Conservation (phyloP, 2,888 invertebrate genomes). For the Willowsia nigromaculata region DNA sequence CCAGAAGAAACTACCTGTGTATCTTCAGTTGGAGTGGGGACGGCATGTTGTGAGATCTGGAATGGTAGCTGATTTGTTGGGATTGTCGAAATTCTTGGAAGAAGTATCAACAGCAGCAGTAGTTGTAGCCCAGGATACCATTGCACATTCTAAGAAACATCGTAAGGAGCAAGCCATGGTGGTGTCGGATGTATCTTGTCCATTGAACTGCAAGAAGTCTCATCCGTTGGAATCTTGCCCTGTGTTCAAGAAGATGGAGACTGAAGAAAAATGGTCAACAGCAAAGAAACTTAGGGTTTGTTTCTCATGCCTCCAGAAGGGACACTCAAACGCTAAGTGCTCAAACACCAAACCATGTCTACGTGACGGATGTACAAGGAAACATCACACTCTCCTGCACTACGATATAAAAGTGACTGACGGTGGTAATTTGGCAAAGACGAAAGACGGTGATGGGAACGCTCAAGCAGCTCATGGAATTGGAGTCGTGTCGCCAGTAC, state of each 20-base stretch:
- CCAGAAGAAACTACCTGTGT: neutral
- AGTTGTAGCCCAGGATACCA: neutral
- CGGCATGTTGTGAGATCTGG: neutral
- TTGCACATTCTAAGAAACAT: neutral
- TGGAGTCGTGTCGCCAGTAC: neutral
- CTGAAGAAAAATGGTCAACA: neutral
- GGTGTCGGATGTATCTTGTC: neutral
- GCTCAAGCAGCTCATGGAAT: neutral
- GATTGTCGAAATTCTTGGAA: neutral
- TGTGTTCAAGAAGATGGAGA: neutral
- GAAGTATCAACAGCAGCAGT: neutral
- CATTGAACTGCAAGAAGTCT: neutral
- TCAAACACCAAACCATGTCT: neutral
- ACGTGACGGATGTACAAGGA: neutral
- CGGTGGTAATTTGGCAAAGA: no score
- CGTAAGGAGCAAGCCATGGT: neutral
- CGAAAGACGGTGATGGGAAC: neutral
- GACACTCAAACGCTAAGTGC: conserved; percentile 6
- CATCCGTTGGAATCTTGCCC: neutral
- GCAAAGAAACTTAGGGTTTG: neutral
- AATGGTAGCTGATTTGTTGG: no score
- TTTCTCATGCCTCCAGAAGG: neutral
- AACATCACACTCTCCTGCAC: conserved; percentile 24
- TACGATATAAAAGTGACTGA: neutral
- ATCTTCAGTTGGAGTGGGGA: neutral